phyloP scores from a whole-genome alignment of 2,888 invertebrate species.

The Resseliella maxima region DNA sequence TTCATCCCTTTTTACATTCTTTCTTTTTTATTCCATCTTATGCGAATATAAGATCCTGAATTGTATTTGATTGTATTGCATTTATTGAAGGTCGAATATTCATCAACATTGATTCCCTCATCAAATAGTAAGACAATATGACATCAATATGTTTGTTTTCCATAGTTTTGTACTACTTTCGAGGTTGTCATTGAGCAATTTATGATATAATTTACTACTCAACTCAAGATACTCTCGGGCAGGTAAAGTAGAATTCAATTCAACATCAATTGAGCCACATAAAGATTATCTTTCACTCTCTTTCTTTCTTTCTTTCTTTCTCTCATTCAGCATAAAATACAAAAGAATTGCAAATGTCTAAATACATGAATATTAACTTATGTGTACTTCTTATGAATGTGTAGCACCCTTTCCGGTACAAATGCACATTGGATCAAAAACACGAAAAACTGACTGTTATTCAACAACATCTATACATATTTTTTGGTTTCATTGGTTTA shows the following conservation, averaged over 20 bases:
- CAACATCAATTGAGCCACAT: background rate
- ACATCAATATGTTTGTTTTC: background rate
- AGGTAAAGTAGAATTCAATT: background rate
- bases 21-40: background rate
- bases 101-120: background rate
- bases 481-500: background rate
- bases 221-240: background rate
- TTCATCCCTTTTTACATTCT: too few relatives aligned
- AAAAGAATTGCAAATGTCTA: background rate
- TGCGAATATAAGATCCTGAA: too few relatives aligned
- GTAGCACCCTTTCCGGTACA: conserved; percentile 10
- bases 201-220: background rate
- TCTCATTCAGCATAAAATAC: background rate
- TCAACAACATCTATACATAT: background rate
- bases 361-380: conserved; percentile 42
- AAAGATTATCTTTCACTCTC: too few relatives aligned
- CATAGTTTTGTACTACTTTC: too few relatives aligned
- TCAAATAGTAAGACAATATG: background rate
- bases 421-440: conserved; percentile 37
- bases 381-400: background rate
- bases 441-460: background rate
- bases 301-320: too few relatives aligned
- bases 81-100: background rate
- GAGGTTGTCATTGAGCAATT: conserved; percentile 5
- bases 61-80: background rate